Evolutionary conservation across 2,888 invertebrate genomes (phyloP).

Genomic region (Sarcophaga subvicina): DNA sequence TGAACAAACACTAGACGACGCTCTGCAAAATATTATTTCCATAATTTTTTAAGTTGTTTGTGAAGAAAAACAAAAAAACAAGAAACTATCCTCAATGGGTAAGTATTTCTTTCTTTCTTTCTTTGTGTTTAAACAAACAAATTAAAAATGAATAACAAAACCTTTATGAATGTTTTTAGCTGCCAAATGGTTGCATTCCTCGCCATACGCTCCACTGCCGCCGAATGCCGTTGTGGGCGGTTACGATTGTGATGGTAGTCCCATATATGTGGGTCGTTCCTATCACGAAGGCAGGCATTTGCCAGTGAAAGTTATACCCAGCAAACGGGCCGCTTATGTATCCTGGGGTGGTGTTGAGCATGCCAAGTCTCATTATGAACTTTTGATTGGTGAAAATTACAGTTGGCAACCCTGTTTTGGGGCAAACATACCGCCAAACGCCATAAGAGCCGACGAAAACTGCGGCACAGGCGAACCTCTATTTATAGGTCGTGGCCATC

Average conservation of each 20-base stretch:
- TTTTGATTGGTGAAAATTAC: conserved; percentile 83
- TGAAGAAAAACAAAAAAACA: background rate
- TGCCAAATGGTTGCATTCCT: conserved; percentile 78
- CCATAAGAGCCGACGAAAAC: conserved; percentile 80
- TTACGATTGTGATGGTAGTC: conserved; percentile 79
- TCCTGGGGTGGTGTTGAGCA: conserved; percentile 83
- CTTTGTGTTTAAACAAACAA: background rate
- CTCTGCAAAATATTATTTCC: too few species aligned
- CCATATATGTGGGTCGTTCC: conserved; percentile 81
- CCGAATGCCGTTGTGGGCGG: conserved; percentile 80
- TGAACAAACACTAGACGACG: background rate
- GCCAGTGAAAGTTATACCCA: conserved; percentile 85
- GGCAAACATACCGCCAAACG: conserved; percentile 81
- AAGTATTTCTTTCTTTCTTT: conserved; percentile 12
- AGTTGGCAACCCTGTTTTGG: conserved; percentile 83
- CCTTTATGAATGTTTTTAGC: conserved; percentile 73
- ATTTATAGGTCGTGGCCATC: conserved; percentile 84
- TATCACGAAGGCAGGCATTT: conserved; percentile 84
- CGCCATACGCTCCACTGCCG: conserved; percentile 77
- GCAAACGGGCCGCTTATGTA: conserved; percentile 78
- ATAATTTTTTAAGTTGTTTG: background rate
- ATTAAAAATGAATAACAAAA: background rate
- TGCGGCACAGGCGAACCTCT: conserved; percentile 82
- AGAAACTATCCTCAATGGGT: conserved; percentile 39
- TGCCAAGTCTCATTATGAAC: conserved; percentile 80